A percentile compares a stretch with the other conserved stretches of the same genome.
phyloP scores from a whole-genome alignment of 2,113 vertebrate species.

The Chrysemys picta region DNA sequence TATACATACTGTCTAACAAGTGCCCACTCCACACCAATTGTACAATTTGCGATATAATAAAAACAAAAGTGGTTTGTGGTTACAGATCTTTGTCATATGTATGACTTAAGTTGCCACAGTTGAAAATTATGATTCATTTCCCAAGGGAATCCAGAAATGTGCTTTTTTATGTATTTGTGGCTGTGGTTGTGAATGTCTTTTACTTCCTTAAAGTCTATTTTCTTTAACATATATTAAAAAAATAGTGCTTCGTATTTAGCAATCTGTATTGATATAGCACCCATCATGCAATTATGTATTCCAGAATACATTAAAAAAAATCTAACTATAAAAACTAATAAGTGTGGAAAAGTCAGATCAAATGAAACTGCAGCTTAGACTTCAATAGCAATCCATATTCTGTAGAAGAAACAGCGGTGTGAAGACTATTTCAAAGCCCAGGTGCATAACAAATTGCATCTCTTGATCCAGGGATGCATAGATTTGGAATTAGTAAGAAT shows the following conservation, averaged over 20 bases:
- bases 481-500: constrained; percentile 12
- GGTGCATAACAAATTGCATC: neutral
- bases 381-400: constrained; percentile 29
- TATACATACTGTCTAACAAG: neutral
- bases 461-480: neutral
- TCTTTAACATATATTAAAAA: neutral
- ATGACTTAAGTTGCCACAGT: neutral
- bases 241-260: neutral
- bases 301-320: neutral
- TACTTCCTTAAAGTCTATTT: neutral
- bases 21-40: neutral
- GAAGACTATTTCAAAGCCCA: constrained; percentile 14
- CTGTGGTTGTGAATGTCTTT: neutral
- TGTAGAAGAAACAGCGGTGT: neutral
- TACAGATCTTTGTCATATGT: neutral
- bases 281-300: neutral
- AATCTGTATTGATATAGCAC: neutral
- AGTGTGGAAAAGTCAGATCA: neutral
- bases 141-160: neutral
- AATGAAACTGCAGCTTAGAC: neutral
- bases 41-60: neutral
- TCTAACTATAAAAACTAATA: neutral
- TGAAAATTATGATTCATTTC: neutral
- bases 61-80: neutral
- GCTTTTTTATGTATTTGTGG: neutral